Base-by-base conservation (phyloP, 2,797 vertebrate species). In the Epinephelus coioides region DNA sequence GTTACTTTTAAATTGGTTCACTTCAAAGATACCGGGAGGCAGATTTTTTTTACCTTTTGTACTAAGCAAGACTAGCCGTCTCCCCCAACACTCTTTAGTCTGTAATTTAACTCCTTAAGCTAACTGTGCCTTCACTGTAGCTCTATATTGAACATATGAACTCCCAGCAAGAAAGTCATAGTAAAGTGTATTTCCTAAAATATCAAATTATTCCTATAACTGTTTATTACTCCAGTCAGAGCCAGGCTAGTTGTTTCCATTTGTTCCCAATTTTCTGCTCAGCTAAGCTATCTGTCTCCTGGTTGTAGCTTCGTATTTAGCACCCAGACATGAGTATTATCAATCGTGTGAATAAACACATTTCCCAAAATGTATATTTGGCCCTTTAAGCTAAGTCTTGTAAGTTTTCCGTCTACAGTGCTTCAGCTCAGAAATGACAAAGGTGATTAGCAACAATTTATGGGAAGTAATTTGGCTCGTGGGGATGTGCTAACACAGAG, bases 391-490 rank as follows among this genome's bases (percentile, higher is more conserved):
- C 21, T 21, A 61, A 70, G 63, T 40, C 47, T 21, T 44, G 6
- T 38, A 10, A 60, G 70, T 38, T 46, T 55, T 73, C 49, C 43
- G 19, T 57, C 18, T 18, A 6, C 17, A 25, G 18, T 73, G 43
- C 69, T 80, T 69, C 4, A 60, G 38, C 44, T 47, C 1, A 17
- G 27, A 81, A 69, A 53, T 62, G 46, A 69, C n/a, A 47, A 69
- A 21, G 3, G 30, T 55, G 66, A 69, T 88, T 74, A 79, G 25
- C n/a, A 30, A 1, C 34, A 54, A 77, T 84, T 79, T 60, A 60
- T 65, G 57, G 44, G 17, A 72, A 61, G 60, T 74, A 38, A 71
- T 81, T 81, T 75, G 78, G 23, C 69, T 88, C 47, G 9, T 55
- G 72, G 43, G 25, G 44, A 74, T 30, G 51, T 78, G 62, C 30